phyloP scores from a whole-genome alignment of 1,140 invertebrate genomes.

The Sweltsa coloradensis region DNA sequence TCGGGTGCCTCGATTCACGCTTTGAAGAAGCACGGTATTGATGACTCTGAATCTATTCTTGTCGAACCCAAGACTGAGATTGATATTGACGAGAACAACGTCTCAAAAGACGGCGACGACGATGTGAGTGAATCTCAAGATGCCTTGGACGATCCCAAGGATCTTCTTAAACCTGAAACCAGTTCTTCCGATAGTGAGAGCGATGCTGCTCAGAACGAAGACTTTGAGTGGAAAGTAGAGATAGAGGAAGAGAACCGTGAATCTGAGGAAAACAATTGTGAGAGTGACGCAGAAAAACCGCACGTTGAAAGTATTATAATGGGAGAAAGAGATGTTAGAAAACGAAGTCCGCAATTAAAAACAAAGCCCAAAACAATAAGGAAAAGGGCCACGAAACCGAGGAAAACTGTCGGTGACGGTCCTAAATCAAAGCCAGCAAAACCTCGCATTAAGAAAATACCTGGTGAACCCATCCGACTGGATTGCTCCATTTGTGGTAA shows the following conservation, averaged over 20 bases:
- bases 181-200: no score
- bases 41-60: constrained; percentile 4
- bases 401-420: no score
- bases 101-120: constrained; percentile 6
- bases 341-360: background rate
- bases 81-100: background rate
- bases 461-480: no score
- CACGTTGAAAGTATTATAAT: background rate
- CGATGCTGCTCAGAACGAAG: no score
- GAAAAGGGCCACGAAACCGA: no score
- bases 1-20: constrained; percentile 13
- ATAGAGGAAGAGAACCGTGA: background rate
- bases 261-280: background rate
- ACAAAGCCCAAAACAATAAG: constrained; percentile 1
- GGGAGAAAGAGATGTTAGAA: no score
- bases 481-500: no score
- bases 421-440: no score
- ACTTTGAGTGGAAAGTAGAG: constrained; percentile 15
- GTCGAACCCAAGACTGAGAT: background rate
- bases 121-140: no score
- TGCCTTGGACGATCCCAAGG: no score
- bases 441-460: no score
- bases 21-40: constrained; percentile 12
- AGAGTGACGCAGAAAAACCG: background rate
- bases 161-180: no score